Evolutionary conservation across 2,797 vertebrate species (phyloP), one percentile per base, ranked within the genome.

Genomic region (Apogon hyalosoma): DNA sequence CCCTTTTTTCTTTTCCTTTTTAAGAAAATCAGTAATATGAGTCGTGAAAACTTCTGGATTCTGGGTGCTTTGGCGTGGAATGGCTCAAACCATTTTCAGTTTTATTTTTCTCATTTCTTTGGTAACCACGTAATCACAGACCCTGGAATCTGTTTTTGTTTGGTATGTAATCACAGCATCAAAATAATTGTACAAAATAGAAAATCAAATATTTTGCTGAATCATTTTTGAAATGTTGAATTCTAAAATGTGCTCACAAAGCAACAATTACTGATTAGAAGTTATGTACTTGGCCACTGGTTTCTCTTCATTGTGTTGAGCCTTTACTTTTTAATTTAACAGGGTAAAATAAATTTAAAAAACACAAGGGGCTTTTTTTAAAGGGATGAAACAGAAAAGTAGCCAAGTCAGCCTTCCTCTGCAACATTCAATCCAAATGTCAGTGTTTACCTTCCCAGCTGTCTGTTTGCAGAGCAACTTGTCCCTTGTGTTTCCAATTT

Each of bases 401-500:
- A 57, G 75, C 67, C 2, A 8, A 63, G 69, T 87, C 77, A 83
- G 85, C 85, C 40, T 9, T 72, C 50, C 43, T 56, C 16, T 28
- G 6, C 33, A 2, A 39, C 3, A 12, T 61, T 79, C 75, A 66
- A 66, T 83, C 56, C 63, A 63, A 75, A 68, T 24, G 43, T 80
- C 75, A 80, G 69, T 45, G 16, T 77, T 82, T 84, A 74, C 77
- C 55, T 67, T 66, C 53, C 48, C 57, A 66, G 68, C 63, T 79
- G 67, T 77, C 64, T 77, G 58, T 77, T 65, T 59, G 67, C 13
- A 0, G 28, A 63, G 52, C 28, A 1, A 66, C 19, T 8, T 63
- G 63, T 82, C 73, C 87, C 81, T 61, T 58, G 80, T 69, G 83
- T 84, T 81, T 86, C 83, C 78, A 85, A 69, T 88, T 87, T 87